Percentiles rank a stretch among this genome's conserved stretches.
Conservation (phyloP, 2,797 vertebrate species). For the Aselliscus stoliczkanus region DNA sequence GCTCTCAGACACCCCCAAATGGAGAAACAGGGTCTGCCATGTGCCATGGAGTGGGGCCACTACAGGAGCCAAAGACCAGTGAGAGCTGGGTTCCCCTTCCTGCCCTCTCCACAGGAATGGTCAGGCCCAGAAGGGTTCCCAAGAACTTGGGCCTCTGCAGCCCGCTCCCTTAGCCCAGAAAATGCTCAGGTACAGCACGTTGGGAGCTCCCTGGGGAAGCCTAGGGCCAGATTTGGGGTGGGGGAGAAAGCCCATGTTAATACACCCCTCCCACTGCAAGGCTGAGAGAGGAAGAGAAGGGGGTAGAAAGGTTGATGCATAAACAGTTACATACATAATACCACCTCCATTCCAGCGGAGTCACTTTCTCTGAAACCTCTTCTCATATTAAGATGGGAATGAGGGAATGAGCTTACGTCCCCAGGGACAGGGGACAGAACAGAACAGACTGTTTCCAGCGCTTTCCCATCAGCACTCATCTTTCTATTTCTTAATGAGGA, state of each 20-base stretch:
- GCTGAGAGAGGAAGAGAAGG: neutral
- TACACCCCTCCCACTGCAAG: neutral
- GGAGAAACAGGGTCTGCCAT: neutral
- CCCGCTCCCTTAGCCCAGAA: neutral
- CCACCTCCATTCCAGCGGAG: neutral
- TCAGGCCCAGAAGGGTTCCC: neutral
- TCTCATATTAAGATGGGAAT: constrained; percentile 22
- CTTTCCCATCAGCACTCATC: constrained; percentile 50
- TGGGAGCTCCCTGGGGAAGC: neutral
- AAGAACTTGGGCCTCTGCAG: neutral
- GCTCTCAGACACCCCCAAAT: neutral
- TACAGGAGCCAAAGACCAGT: neutral
- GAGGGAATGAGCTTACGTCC: constrained; percentile 33
- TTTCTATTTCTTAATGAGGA: constrained; percentile 56
- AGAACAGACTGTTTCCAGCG: constrained; percentile 58
- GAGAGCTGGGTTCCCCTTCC: neutral
- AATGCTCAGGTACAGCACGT: neutral
- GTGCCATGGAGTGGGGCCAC: accelerated
- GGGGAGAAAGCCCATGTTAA: neutral
- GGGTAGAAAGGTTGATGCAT: neutral
- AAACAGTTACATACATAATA: neutral
- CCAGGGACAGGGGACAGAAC: constrained; percentile 17
- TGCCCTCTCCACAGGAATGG: neutral
- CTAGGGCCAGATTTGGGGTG: neutral
- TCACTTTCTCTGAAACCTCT: neutral